A percentile compares a stretch with the other conserved stretches of the same genome.
Conservation (phyloP, 2,888 invertebrate species). For the Uloborus plumipes region DNA sequence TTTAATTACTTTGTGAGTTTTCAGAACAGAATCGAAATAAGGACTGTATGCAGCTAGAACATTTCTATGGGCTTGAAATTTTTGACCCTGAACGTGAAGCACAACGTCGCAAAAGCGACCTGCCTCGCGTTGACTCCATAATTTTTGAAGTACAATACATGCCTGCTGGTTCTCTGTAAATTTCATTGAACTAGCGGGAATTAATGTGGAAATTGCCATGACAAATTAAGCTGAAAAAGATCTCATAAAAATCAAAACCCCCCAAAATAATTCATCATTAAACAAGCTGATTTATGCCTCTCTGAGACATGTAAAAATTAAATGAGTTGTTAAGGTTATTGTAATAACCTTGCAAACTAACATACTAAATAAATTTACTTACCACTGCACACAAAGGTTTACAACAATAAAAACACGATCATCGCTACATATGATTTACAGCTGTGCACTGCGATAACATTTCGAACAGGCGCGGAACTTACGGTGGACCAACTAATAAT, state of each 20-base stretch:
- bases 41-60: constrained; percentile 78
- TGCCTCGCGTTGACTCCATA: constrained; percentile 71
- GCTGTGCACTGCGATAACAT: constrained; percentile 1
- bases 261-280: not conserved
- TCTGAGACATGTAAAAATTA: constrained; percentile 5
- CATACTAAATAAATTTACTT: not conserved
- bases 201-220: constrained; percentile 79
- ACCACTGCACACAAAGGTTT: too few species aligned
- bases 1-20: constrained; percentile 73
- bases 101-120: constrained; percentile 78
- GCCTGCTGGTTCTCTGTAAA: constrained; percentile 65
- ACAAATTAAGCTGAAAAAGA: not conserved
- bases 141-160: constrained; percentile 60
- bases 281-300: not conserved
- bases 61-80: constrained; percentile 77
- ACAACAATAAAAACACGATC: too few species aligned
- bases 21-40: constrained; percentile 78
- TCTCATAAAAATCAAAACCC: not conserved
- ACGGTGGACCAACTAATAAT: constrained; percentile 60
- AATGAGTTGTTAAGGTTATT: not conserved
- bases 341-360: not conserved
- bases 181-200: constrained; percentile 69
- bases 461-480: constrained; percentile 8
- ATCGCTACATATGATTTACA: too few species aligned
- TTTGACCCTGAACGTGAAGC: constrained; percentile 76